These are phyloP conservation scores for Vimba vimba DNA, from an alignment of 2,113 vertebrate species.

Conservation along the genomic window DNA sequence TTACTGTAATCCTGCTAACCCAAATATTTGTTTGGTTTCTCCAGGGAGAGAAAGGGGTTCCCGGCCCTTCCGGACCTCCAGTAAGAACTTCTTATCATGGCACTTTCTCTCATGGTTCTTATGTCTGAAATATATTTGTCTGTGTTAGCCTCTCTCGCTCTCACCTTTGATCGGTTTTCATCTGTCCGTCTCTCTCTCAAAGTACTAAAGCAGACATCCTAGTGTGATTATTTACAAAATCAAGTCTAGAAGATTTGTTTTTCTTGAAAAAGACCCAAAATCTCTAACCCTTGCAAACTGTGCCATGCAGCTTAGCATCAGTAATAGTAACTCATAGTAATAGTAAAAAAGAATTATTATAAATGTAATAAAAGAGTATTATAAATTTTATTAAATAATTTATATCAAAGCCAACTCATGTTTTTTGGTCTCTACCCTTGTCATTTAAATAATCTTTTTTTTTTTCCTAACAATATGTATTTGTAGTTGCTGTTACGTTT, in stretches of 20 bases:
- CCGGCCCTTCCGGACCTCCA: conserved; percentile 89
- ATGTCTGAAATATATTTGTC: conserved; percentile 13
- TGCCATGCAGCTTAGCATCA: neutral
- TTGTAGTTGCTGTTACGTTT: neutral
- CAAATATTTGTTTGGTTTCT: conserved; percentile 76
- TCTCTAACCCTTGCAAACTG: neutral
- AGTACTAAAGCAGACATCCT: neutral
- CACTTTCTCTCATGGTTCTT: conserved; percentile 43
- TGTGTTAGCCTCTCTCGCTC: conserved; percentile 2
- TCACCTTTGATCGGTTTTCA: conserved; percentile 13
- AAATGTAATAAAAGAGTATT: neutral
- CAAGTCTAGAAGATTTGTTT: neutral
- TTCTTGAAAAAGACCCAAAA: neutral
- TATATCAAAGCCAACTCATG: neutral
- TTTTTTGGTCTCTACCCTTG: neutral
- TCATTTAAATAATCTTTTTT: neutral
- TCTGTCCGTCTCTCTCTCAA: neutral
- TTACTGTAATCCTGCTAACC: conserved; percentile 67
- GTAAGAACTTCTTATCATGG: conserved; percentile 79
- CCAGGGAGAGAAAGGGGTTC: conserved; percentile 91
- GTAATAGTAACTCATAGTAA: neutral
- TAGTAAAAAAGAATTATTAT: neutral
- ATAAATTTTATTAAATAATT: neutral
- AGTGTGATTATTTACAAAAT: neutral
- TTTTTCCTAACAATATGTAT: neutral